These are phyloP conservation scores for Bathynomus jamesi DNA, from an alignment of 1,140 invertebrate species.

Conservation along the genomic window DNA sequence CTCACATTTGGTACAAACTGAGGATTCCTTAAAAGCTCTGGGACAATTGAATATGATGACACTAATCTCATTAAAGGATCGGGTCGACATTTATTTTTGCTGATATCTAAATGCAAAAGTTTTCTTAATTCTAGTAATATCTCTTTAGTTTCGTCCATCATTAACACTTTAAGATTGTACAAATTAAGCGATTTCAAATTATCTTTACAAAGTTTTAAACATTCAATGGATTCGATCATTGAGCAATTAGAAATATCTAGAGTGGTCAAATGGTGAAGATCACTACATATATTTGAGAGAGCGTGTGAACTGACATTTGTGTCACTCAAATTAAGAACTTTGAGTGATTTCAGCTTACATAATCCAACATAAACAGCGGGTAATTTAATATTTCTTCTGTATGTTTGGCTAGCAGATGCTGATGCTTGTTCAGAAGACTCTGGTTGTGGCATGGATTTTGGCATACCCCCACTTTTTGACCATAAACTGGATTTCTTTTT, in stretches of 20 bases:
- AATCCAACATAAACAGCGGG: constrained; percentile 46
- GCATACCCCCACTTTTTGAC: neutral
- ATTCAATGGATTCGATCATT: constrained; percentile 57
- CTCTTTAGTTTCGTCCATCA: constrained; percentile 45
- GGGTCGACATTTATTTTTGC: constrained; percentile 50
- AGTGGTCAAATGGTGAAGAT: constrained; percentile 57
- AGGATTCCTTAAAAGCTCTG: constrained; percentile 48
- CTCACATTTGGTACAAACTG: constrained; percentile 53
- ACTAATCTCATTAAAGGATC: constrained; percentile 47
- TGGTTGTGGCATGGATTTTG: neutral
- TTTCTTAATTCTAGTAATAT: constrained; percentile 54
- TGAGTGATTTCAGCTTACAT: constrained; percentile 50
- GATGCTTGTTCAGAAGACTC: constrained; percentile 43
- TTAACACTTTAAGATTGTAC: constrained; percentile 55
- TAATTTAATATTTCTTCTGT: constrained; percentile 8
- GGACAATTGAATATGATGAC: constrained; percentile 44
- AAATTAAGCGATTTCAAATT: constrained; percentile 55
- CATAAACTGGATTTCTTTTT: neutral
- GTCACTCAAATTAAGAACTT: constrained; percentile 60
- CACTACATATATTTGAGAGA: constrained; percentile 59
- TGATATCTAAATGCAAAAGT: constrained; percentile 58
- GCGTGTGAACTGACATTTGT: constrained; percentile 64
- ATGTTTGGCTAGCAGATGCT: constrained; percentile 41
- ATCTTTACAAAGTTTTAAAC: constrained; percentile 55
- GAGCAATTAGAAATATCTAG: constrained; percentile 62